Percentiles rank a stretch among this genome's conserved stretches.
These are phyloP conservation scores for Pandemis corylana DNA, from an alignment of 2,888 invertebrate genomes.

Conservation along the genomic window DNA sequence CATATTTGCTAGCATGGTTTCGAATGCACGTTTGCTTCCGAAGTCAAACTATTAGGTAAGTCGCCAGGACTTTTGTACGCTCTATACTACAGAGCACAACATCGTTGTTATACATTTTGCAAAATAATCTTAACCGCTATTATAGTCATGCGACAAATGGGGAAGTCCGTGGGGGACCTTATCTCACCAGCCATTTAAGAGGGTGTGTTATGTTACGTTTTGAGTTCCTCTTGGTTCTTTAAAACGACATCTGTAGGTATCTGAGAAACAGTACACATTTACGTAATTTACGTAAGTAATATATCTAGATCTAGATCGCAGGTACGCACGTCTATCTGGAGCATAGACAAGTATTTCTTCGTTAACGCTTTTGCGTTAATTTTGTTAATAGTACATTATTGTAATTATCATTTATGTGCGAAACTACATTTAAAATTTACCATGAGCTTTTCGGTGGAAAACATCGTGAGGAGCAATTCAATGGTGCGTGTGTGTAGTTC, in stretches of 20 bases:
- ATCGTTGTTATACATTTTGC: background rate
- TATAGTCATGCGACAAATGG: background rate
- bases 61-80: background rate
- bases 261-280: background rate
- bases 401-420: too few relatives aligned
- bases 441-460: too few relatives aligned
- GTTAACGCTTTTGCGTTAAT: background rate
- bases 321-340: too few relatives aligned
- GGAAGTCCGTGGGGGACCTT: conserved; percentile 53
- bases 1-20: too few relatives aligned
- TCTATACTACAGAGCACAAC: background rate
- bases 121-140: background rate
- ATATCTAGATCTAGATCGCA: too few relatives aligned
- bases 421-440: too few relatives aligned
- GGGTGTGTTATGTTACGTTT: conserved; percentile 49
- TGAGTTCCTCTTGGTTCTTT: conserved; percentile 7
- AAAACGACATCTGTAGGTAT: conserved; percentile 7
- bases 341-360: background rate
- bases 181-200: conserved; percentile 59
- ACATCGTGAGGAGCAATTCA: too few relatives aligned
- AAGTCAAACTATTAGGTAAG: background rate
- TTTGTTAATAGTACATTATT: too few relatives aligned
- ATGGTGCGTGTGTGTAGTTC: too few relatives aligned
- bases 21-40: background rate
- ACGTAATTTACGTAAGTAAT: too few relatives aligned